phyloP scores from a whole-genome alignment of 2,888 invertebrate genomes.

The Pachliopta kotzebuea region DNA sequence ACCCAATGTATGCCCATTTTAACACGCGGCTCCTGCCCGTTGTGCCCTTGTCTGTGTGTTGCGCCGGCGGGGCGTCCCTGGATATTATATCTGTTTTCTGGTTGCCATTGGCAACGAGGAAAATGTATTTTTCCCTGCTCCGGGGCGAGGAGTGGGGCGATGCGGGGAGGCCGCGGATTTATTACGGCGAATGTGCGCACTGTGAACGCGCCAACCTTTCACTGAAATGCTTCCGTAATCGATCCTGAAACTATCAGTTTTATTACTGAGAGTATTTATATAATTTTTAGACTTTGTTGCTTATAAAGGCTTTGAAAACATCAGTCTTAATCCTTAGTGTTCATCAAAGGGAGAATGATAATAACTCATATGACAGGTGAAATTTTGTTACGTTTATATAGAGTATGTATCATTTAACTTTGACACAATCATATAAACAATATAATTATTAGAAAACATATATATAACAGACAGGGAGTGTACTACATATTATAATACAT shows the following conservation, averaged over 20 bases:
- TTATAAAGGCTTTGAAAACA: too few relatives aligned
- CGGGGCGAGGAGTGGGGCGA: constrained; percentile 35
- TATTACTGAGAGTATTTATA: too few relatives aligned
- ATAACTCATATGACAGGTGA: too few relatives aligned
- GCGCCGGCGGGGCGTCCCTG: constrained; percentile 50
- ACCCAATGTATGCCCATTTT: constrained; percentile 61
- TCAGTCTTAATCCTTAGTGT: too few relatives aligned
- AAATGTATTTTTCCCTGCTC: constrained; percentile 62
- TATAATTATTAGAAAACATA: too few relatives aligned
- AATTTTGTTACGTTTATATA: too few relatives aligned
- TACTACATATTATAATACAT: too few relatives aligned
- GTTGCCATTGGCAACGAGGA: constrained; percentile 67
- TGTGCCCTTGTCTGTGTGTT: constrained; percentile 46
- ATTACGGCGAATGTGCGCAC: constrained; percentile 39
- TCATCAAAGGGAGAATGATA: too few relatives aligned
- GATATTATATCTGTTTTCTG: constrained; percentile 64
- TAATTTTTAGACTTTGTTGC: too few relatives aligned
- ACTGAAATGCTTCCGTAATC: constrained; percentile 31
- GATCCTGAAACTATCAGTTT: constrained; percentile 22
- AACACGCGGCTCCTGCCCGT: constrained; percentile 44
- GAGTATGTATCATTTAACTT: too few relatives aligned
- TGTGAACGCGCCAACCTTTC: constrained; percentile 8
- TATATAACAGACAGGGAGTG: too few relatives aligned
- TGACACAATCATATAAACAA: too few relatives aligned
- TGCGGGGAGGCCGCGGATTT: constrained; percentile 38